Evolutionary conservation across 1,140 invertebrate genomes (phyloP).

Genomic region (Ceratina japonica): DNA sequence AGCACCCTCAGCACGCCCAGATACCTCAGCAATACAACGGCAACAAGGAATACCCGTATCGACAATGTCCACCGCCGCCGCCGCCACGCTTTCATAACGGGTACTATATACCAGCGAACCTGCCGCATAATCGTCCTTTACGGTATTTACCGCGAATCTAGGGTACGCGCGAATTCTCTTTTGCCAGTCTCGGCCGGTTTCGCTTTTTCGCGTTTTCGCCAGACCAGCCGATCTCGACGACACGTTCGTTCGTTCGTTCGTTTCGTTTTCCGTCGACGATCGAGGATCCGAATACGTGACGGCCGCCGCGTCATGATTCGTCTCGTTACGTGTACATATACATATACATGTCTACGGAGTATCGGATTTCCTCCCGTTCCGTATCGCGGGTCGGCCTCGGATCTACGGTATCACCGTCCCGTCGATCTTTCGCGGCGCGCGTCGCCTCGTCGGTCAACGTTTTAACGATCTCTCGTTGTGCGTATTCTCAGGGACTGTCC

Average conservation of each 20-base stretch:
- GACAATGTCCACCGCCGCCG: constrained; percentile 67
- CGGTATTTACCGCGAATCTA: not conserved
- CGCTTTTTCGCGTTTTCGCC: too few relatives aligned
- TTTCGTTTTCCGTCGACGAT: too few relatives aligned
- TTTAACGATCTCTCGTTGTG: not conserved
- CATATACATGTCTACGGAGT: too few relatives aligned
- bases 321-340: too few relatives aligned
- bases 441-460: not conserved
- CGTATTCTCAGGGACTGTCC: constrained; percentile 70
- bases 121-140: not conserved
- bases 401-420: too few relatives aligned
- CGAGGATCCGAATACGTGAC: too few relatives aligned
- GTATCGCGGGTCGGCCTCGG: too few relatives aligned
- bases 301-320: too few relatives aligned
- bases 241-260: too few relatives aligned
- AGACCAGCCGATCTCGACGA: too few relatives aligned
- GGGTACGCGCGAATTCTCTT: not conserved
- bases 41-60: constrained; percentile 76
- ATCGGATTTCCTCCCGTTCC: too few relatives aligned
- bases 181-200: not conserved
- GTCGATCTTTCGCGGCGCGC: not conserved
- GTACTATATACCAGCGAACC: constrained; percentile 56
- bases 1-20: constrained; percentile 67
- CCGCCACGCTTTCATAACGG: constrained; percentile 74
- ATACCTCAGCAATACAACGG: constrained; percentile 69